Percentiles rank a stretch among this genome's conserved stretches.
phyloP scores from a whole-genome alignment of 2,113 vertebrate species.

The Vicugna pacos region DNA sequence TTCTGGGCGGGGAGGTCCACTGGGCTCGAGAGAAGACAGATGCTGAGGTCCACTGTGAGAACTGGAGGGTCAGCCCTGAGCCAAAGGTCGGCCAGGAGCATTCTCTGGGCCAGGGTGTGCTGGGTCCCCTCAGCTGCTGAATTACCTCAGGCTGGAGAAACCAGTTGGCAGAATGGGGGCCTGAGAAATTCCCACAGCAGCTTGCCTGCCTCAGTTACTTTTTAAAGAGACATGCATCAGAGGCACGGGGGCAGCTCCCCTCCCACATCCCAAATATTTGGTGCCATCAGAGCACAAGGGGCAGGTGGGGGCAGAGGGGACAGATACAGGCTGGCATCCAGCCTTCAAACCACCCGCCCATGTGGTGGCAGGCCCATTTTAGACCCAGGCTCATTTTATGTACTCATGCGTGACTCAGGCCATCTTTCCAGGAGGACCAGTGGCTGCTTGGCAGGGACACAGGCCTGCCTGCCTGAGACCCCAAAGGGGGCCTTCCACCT shows the following conservation, averaged over 20 bases:
- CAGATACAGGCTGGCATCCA: background rate
- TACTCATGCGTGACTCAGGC: slow-evolving; percentile 20
- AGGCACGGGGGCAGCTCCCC: background rate
- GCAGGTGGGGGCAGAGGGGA: background rate
- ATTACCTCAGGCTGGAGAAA: slow-evolving; percentile 24
- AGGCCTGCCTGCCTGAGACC: background rate
- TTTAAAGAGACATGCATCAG: slow-evolving; percentile 68
- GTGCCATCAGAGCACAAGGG: background rate
- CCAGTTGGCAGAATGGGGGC: background rate
- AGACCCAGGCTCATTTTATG: background rate
- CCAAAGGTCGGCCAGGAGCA: background rate
- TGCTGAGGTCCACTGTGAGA: background rate
- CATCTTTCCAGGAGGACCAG: slow-evolving; percentile 53
- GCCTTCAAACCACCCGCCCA: background rate
- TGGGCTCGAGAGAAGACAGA: background rate
- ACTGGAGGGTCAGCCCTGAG: background rate
- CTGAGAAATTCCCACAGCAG: slow-evolving; percentile 5
- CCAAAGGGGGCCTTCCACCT: background rate
- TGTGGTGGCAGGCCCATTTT: slow-evolving; percentile 16
- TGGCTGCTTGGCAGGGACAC: slow-evolving; percentile 47
- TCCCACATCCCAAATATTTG: background rate
- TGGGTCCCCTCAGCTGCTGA: background rate
- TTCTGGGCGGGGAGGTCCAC: background rate
- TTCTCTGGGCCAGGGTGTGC: background rate
- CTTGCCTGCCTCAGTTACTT: slow-evolving; percentile 45